Evolutionary conservation across 2,797 vertebrate genomes (phyloP).

Genomic region (Danio jaintianensis): DNA sequence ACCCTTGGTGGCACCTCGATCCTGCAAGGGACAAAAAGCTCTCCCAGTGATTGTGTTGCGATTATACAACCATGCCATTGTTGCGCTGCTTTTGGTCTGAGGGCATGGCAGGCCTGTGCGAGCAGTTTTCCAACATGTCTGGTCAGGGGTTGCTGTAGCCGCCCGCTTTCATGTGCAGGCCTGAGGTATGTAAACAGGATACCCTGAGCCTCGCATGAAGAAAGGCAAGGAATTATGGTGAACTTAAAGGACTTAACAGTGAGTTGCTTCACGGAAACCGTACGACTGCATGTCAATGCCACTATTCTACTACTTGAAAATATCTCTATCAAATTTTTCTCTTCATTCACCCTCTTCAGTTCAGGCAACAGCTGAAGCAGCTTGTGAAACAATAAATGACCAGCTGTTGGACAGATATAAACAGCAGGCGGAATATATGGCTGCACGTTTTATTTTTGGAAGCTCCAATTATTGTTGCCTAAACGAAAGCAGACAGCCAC

Average conservation of each 20-base stretch:
- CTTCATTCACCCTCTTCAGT: neutral
- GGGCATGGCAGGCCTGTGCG: slow-evolving; percentile 61
- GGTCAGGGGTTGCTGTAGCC: slow-evolving; percentile 67
- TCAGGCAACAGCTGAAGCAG: slow-evolving; percentile 37
- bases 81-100: slow-evolving; percentile 52
- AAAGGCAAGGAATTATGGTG: slow-evolving; percentile 14
- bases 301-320: slow-evolving; percentile 1
- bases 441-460: slow-evolving; percentile 47
- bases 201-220: slow-evolving; percentile 15
- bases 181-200: slow-evolving; percentile 78
- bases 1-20: slow-evolving; percentile 9
- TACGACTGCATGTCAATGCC: neutral
- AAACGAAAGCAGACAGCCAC: slow-evolving; percentile 48
- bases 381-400: slow-evolving; percentile 48
- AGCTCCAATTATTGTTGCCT: slow-evolving; percentile 47
- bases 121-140: slow-evolving; percentile 75
- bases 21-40: slow-evolving; percentile 22
- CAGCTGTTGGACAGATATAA: slow-evolving; percentile 55
- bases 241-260: slow-evolving; percentile 15
- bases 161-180: slow-evolving; percentile 72
- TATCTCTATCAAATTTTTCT: neutral
- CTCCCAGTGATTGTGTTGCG: slow-evolving; percentile 51
- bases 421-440: slow-evolving; percentile 35
- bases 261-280: neutral
- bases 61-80: slow-evolving; percentile 61